Evolutionary conservation across 2,888 invertebrate species (phyloP), one percentile per base, ranked within the genome.

Genomic region (Acleris laterana): DNA sequence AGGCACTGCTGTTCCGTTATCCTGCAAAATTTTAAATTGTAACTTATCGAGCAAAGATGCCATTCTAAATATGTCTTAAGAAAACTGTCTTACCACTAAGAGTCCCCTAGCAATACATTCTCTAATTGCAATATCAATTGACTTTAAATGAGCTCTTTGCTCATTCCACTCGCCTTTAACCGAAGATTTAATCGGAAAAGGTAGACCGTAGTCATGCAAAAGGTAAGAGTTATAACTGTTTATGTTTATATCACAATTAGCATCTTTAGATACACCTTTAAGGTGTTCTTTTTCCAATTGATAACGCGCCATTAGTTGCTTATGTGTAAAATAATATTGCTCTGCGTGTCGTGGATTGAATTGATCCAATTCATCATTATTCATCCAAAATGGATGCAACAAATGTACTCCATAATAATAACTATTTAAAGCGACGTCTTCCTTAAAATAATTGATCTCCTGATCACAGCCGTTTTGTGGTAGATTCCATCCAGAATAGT

Each of bases 361-460:
- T 63, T 80, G 76, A 64, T 87, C 85, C 6, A 91, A 78, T 71
- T 93, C 92, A 38, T 90, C 85, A 65, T 90, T 88, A 6, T 87
- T 83, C 89, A 95, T 88, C 94, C 94, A 95, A 80, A 93, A 94
- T 2, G 95, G 95, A 74, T 89, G 93, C 68, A 93, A 81, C 50
- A 93, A 77, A 72, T 95, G 93, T 71, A 93, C 82, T 70, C 93
- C 94, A 71, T 93, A 93, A 79, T 95, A 95, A 78, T 93, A 95
- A 53, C 91, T 85, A 76, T 95, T 95, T 13, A 95, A 77, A 25
- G 93, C 94, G 63, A 95, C 86, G 71, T 95, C 95, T 87, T 95
- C 95, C 70, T 93, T 93, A 75, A 95, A 95, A 75, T 95, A 95
- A 65, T 94, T 93, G 13, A 95, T 75, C 63, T 90, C 87, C 71